Evolutionary conservation across 2,888 invertebrate genomes (phyloP), one percentile per base, ranked within the genome.

Genomic region (Tinea semifulvella): DNA sequence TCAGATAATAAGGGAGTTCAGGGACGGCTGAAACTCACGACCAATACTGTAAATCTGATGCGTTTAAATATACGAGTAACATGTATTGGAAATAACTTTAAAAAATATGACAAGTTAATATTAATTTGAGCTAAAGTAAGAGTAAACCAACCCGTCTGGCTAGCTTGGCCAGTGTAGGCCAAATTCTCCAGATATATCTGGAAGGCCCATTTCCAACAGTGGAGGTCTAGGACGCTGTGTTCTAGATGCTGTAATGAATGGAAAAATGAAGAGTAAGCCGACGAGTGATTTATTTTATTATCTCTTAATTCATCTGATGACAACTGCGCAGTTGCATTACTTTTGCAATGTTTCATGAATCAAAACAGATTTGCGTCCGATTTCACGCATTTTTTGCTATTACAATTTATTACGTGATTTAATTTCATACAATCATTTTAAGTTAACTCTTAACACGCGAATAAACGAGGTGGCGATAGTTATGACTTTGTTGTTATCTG

Each of bases 321-420:
- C 31, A 11, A 31, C 31, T 31, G 31, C 31, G 31, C 31, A 31
- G 2, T 31, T 31, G 11, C 7, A 31, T n/a, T 31, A 13, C 31
- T 31, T 31, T 31, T 26, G 26, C 26, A 26, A 26, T 26, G 26
- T n/a, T 26, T 26, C 11, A 26, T n/a, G 26, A 31, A n/a, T 11
- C 5, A 31, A 31, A 31, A 31, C 31, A 14, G 11, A 31, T 31
- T 31, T 31, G 13, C 11, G 14, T 31, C 14, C 13, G 2, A 11
- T 31, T 31, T 31, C 11, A 8, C 17, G 6, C 4, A 18, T 16
- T 36, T 36, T 36, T 36, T 36, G 16, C 36, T 18, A 36, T 18
- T 46, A 57, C 58, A 67, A 71, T 70, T 56, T 57, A 62, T 65
- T 73, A 73, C 74, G 73, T 73, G 71, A 68, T 50, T 52, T 56